Base-by-base conservation (phyloP, 2,888 invertebrate species). In the Thecocarcelia acutangulata region DNA sequence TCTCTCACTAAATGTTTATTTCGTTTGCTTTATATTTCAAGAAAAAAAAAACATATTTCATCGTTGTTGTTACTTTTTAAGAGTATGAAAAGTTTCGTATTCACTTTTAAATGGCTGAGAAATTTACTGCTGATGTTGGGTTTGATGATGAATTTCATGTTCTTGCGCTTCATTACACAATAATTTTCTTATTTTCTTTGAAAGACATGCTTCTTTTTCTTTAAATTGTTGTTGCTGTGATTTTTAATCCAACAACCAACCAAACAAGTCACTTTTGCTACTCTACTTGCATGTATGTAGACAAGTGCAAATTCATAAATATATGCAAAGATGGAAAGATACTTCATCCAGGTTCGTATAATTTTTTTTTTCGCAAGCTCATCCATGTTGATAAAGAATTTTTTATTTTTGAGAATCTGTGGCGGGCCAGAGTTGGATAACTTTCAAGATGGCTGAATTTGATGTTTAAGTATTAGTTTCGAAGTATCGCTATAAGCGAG, bases 121-220 rank as follows among this genome's bases (percentile, higher is more conserved):
- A 63, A 69, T 69, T 69, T 58, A 37, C 48, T 68, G 72, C 56
- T 79, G 75, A 50, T 64, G 76, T 58, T 75, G 66, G 40, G 33
- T 56, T 77, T 73, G 76, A 48, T 80, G 84, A 80, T 83, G 77
- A 79, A 83, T 81, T 83, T 84, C 80, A 83, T 85, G 85, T 85
- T 84, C 87, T 83, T 85, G 85, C 87, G 87, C 87, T 87, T 87
- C 88, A 88, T 88, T 88, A 86, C 87, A 87, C 87, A 87, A 88
- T 88, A 88, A 88, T 88, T 88, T 88, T 85, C 85, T 83, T 84
- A 79, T 84, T 83, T 85, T 83, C 83, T 56, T 80, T 72, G 63
- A 70, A 81, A 70, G 75, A 75, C 52, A 52, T 80, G 68, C 33
- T 58, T 44, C 28, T 72, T 50, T 69, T 42, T 40, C 40, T 40